Conservation (phyloP, 2,113 vertebrate genomes). For the Eptesicus fuscus region DNA sequence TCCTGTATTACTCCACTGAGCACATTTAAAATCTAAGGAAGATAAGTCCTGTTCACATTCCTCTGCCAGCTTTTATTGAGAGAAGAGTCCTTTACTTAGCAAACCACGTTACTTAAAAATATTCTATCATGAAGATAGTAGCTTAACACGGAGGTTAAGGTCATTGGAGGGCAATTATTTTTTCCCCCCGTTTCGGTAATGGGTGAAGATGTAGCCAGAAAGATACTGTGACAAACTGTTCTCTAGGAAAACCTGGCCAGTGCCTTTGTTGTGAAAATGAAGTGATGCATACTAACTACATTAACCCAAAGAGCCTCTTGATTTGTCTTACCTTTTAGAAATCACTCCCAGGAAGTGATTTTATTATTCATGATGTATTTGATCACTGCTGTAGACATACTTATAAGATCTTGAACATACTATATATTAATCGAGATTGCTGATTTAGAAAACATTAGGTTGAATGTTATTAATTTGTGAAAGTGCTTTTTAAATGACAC, state of each 20-base stretch:
- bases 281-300: neutral
- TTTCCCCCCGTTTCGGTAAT: neutral
- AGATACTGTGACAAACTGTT: neutral
- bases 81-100: neutral
- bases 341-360: neutral
- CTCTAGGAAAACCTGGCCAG: neutral
- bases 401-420: neutral
- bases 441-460: neutral
- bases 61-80: neutral
- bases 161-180: neutral
- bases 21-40: conserved; percentile 42
- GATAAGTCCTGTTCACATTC: conserved; percentile 11
- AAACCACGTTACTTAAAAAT: neutral
- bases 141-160: neutral
- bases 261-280: conserved; percentile 11
- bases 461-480: conserved; percentile 16
- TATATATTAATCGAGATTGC: neutral
- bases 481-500: conserved; percentile 5
- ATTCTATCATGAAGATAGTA: neutral
- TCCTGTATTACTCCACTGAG: neutral
- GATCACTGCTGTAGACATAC: neutral
- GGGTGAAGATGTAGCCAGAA: neutral
- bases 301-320: neutral
- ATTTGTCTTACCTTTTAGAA: conserved; percentile 27
- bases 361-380: conserved; percentile 1